phyloP scores from a whole-genome alignment of 2,113 vertebrate genomes.

The Accipiter cooperii region DNA sequence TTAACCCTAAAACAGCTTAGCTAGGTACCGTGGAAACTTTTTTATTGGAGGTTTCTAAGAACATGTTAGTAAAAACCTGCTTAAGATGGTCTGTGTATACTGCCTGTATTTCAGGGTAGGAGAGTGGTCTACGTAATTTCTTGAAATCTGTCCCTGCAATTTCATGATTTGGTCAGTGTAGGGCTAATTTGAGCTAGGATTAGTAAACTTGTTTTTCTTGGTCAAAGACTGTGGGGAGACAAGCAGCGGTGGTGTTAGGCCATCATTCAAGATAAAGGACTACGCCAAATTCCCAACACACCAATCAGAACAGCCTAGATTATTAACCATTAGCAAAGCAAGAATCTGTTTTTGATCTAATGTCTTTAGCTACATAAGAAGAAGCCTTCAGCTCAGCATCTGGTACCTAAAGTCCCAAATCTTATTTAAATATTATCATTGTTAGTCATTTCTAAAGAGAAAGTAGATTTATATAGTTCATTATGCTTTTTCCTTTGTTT shows the following conservation, averaged over 20 bases:
- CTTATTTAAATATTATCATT: neutral
- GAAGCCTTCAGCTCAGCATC: neutral
- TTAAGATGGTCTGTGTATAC: neutral
- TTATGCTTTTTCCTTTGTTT: neutral
- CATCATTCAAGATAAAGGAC: neutral
- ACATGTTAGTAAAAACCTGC: neutral
- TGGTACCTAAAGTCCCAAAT: neutral
- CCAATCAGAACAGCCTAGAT: neutral
- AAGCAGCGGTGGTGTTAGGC: neutral
- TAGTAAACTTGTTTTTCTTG: neutral
- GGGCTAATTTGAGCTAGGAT: neutral
- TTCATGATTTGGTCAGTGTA: neutral
- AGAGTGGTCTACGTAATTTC: neutral
- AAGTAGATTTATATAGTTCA: neutral
- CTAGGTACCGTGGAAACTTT: neutral
- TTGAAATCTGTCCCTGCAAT: neutral
- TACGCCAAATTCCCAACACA: neutral
- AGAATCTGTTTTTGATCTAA: neutral
- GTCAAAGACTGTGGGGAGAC: neutral
- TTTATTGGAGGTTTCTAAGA: neutral
- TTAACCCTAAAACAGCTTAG: neutral
- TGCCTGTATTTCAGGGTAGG: neutral
- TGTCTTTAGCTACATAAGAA: neutral
- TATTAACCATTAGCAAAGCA: neutral
- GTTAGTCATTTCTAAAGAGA: conserved; percentile 26